Percentiles rank a stretch among this genome's conserved stretches.
Conservation (phyloP, 2,888 invertebrate genomes). For the Eristalis tenax region DNA sequence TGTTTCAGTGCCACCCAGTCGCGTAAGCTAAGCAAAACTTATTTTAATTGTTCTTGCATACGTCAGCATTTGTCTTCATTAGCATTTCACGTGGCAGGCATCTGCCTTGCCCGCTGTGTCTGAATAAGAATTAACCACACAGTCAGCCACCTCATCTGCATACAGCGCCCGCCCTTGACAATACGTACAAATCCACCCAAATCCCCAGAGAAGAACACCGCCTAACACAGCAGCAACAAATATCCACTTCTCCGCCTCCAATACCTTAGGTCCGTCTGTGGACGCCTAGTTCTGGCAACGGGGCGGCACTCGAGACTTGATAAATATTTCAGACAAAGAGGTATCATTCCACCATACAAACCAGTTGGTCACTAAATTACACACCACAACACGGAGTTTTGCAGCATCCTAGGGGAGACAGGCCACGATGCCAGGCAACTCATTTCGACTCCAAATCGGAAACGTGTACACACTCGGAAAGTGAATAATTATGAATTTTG, state of each 20-base stretch:
- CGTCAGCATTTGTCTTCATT: constrained; percentile 40
- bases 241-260: not conserved
- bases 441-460: constrained; percentile 35
- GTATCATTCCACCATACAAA: not conserved
- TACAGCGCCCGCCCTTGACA: constrained; percentile 1
- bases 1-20: not conserved
- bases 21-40: not conserved
- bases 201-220: constrained; percentile 9
- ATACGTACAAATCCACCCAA: constrained; percentile 56
- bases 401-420: not conserved
- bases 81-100: constrained; percentile 3
- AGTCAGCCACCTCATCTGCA: not conserved
- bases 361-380: not conserved
- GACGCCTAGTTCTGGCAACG: not conserved
- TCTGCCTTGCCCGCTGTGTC: not conserved
- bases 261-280: not conserved
- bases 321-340: not conserved
- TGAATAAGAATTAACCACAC: constrained; percentile 41
- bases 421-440: not conserved
- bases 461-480: constrained; percentile 42
- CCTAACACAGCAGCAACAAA: no score
- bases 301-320: not conserved
- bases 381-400: not conserved
- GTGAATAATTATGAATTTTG: constrained; percentile 68
- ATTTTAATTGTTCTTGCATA: constrained; percentile 20